phyloP scores from a whole-genome alignment of 2,797 vertebrate genomes.

The Pipistrellus pipistrellus region DNA sequence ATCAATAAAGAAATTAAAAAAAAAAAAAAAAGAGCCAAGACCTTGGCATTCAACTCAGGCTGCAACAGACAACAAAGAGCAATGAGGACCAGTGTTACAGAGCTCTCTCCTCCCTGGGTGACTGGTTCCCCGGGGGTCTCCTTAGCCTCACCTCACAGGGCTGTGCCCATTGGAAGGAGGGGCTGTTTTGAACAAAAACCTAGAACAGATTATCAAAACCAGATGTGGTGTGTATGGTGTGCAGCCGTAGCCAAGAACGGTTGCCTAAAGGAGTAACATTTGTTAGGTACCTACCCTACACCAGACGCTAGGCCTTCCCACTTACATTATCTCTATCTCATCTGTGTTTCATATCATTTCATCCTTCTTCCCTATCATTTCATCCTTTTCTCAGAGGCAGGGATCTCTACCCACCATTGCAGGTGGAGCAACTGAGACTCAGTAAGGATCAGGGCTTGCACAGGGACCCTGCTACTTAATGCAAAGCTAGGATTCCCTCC shows the following conservation, averaged over 20 bases:
- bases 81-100: background rate
- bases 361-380: background rate
- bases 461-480: background rate
- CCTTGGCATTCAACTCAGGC: background rate
- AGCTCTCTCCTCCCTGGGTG: background rate
- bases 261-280: background rate
- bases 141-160: background rate
- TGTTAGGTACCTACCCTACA: background rate
- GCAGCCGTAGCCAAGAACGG: background rate
- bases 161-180: background rate
- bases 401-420: background rate
- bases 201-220: background rate
- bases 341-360: background rate
- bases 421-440: background rate
- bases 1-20: no score
- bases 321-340: background rate
- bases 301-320: background rate
- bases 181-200: background rate
- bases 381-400: background rate
- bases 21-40: background rate
- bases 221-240: fast-evolving
- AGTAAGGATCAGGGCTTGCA: background rate
- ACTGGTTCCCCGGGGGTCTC: background rate
- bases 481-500: background rate
- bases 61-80: background rate